Conservation (phyloP, 2,797 vertebrate genomes). For the Oceanodroma leucorhoa region DNA sequence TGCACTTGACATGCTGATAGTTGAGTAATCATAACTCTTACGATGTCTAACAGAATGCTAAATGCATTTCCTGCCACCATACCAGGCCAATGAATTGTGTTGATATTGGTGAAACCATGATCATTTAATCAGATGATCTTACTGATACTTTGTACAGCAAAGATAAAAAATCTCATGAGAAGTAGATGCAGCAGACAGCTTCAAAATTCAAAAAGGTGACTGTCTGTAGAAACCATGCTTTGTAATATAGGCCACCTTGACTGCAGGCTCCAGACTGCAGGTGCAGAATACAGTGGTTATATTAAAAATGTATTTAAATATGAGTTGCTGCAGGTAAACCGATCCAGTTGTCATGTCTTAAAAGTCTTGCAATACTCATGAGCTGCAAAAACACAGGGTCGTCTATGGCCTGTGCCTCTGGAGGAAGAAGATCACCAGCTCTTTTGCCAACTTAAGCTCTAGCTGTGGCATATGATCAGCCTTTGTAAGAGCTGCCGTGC, state of each 20-base stretch:
- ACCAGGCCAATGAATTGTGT: neutral
- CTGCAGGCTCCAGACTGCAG: neutral
- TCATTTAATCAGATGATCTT: neutral
- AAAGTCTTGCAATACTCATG: neutral
- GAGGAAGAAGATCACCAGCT: neutral
- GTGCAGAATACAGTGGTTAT: neutral
- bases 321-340: neutral
- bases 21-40: slow-evolving; percentile 1
- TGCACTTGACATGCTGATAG: slow-evolving; percentile 19
- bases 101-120: neutral
- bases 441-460: neutral
- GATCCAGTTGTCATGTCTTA: neutral
- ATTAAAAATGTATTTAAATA: neutral
- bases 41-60: neutral
- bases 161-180: slow-evolving; percentile 18
- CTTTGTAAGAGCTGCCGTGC: neutral
- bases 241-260: neutral
- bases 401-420: neutral
- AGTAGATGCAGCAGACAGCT: neutral
- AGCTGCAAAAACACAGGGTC: neutral
- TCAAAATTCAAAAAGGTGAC: neutral
- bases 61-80: neutral
- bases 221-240: neutral
- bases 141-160: neutral
- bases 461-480: neutral